These are phyloP conservation scores for Anolis carolinensis DNA, from an alignment of 2,113 vertebrate genomes.

Conservation along the genomic window DNA sequence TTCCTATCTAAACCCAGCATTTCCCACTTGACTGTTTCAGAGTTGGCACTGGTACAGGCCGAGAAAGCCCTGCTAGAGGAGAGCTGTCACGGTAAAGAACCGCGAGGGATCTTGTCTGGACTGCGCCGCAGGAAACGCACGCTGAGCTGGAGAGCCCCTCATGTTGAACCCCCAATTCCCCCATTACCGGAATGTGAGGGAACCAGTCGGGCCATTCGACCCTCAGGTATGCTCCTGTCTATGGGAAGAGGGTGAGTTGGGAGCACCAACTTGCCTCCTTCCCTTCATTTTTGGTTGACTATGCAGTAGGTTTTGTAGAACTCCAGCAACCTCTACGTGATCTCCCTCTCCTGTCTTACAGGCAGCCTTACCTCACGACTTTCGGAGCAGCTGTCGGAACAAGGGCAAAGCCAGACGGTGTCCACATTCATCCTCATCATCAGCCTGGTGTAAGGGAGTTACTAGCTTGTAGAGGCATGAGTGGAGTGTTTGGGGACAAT, in stretches of 20 bases:
- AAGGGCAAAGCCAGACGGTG: constrained; percentile 69
- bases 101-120: constrained; percentile 71
- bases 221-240: constrained; percentile 59
- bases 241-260: not conserved
- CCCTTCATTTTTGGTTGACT: not conserved
- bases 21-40: constrained; percentile 56
- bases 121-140: constrained; percentile 85
- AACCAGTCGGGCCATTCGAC: constrained; percentile 46
- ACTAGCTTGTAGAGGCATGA: not conserved
- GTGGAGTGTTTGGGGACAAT: not conserved
- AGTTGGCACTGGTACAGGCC: constrained; percentile 84
- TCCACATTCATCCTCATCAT: constrained; percentile 87
- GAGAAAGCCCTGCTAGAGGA: constrained; percentile 86
- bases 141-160: constrained; percentile 80
- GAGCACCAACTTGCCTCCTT: not conserved
- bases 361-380: constrained; percentile 70
- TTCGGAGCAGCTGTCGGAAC: constrained; percentile 58
- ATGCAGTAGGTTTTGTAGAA: accelerated
- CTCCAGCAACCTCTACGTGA: not conserved
- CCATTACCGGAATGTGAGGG: constrained; percentile 46
- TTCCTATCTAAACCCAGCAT: not conserved
- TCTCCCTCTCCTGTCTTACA: not conserved
- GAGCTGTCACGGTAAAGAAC: constrained; percentile 66
- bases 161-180: constrained; percentile 67
- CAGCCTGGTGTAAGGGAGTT: constrained; percentile 85